Evolutionary conservation across 1,140 invertebrate genomes (phyloP).

Genomic region (Lithobius niger): DNA sequence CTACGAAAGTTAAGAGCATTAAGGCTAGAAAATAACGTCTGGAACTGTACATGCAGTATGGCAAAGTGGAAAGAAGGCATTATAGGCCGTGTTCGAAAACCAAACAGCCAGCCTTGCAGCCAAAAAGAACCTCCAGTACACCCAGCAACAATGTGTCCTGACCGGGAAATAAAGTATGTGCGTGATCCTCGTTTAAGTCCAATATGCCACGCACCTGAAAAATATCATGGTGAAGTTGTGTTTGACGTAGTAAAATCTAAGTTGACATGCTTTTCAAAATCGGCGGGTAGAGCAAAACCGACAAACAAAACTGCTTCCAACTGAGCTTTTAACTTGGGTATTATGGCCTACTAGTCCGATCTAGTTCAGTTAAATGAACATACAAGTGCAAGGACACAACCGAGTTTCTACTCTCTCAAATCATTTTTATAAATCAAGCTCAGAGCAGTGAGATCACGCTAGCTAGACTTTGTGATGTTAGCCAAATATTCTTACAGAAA

Average conservation of each 20-base stretch:
- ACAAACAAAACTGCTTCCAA: too few species aligned
- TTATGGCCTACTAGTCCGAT: too few species aligned
- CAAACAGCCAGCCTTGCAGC: background rate
- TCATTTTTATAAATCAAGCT: too few species aligned
- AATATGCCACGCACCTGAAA: conserved; percentile 41
- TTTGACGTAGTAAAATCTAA: conserved; percentile 37
- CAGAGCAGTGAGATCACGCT: too few species aligned
- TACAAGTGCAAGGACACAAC: too few species aligned
- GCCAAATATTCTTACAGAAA: too few species aligned
- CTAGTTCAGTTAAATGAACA: too few species aligned
- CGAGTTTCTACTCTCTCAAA: too few species aligned
- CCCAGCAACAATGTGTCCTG: background rate
- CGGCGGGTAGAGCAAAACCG: too few species aligned
- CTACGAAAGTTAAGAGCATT: conserved; percentile 37
- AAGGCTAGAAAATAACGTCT: conserved; percentile 48
- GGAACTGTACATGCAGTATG: conserved; percentile 53
- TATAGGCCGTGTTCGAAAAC: conserved; percentile 27
- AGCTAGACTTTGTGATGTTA: too few species aligned
- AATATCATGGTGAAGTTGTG: conserved; percentile 43
- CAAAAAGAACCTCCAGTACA: background rate
- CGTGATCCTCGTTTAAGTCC: conserved; percentile 30
- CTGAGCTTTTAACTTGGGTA: too few species aligned
- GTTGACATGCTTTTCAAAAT: background rate
- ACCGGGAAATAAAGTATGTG: background rate
- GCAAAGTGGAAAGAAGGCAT: conserved; percentile 40